phyloP scores from a whole-genome alignment of 30 jellyfish, hydroid and myxozoan species.

The Turritopsis rubra region DNA sequence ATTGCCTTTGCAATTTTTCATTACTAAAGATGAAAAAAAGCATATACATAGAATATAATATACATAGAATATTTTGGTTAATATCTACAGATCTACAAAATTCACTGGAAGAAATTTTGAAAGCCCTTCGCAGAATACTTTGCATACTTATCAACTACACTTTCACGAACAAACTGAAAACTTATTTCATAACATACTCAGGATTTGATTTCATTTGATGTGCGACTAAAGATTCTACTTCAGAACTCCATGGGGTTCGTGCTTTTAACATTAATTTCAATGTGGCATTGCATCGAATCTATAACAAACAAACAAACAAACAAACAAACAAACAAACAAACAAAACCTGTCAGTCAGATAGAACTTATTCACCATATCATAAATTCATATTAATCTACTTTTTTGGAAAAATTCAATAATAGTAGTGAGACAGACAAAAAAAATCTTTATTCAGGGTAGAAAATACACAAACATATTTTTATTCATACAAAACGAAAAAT shows the following conservation, averaged over 20 bases:
- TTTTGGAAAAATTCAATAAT: too few relatives aligned
- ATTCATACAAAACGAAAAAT: not conserved
- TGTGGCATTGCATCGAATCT: conserved; percentile 59
- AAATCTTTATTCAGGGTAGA: too few relatives aligned
- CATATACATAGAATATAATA: not conserved
- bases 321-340: too few relatives aligned
- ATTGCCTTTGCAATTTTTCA: conserved; percentile 53
- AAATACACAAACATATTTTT: too few relatives aligned
- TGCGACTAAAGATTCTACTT: conserved; percentile 56
- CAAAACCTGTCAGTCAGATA: too few relatives aligned
- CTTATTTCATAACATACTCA: conserved; percentile 31
- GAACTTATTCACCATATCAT: too few relatives aligned
- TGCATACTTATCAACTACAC: not conserved
- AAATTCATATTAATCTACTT: too few relatives aligned
- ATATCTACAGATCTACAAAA: not conserved
- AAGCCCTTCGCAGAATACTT: not conserved
- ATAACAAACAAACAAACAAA: not conserved
- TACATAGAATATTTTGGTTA: not conserved
- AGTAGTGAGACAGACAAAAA: too few relatives aligned
- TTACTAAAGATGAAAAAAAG: conserved; percentile 32
- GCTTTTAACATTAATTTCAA: conserved; percentile 53
- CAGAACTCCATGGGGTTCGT: conserved; percentile 72
- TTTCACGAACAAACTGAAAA: not conserved
- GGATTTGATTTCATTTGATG: conserved; percentile 53
- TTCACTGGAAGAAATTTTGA: not conserved